Evolutionary conservation across 2,113 vertebrate genomes (phyloP).

Genomic region (Meriones unguiculatus): DNA sequence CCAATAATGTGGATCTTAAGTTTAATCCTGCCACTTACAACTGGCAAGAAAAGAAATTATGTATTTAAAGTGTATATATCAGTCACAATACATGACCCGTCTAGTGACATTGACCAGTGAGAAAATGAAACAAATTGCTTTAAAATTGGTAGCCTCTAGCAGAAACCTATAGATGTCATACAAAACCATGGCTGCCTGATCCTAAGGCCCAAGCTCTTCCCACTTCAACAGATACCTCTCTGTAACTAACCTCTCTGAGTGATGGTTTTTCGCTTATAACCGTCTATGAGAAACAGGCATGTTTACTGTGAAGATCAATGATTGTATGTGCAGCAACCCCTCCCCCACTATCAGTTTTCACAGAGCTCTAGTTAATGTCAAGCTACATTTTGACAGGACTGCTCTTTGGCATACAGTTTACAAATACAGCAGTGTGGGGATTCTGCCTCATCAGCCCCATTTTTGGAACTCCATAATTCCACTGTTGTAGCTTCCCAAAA

Average conservation of each 20-base stretch:
- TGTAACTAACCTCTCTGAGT: not conserved
- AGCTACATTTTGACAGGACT: not conserved
- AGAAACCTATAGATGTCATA: not conserved
- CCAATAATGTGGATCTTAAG: not conserved
- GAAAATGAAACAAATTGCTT: conserved; percentile 45
- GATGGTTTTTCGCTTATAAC: not conserved
- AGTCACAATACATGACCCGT: not conserved
- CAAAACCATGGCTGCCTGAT: not conserved
- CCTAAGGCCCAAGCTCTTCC: not conserved
- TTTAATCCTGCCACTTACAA: not conserved
- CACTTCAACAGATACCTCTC: not conserved
- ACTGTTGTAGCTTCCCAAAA: not conserved
- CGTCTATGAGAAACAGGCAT: not conserved
- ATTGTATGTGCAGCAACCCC: not conserved
- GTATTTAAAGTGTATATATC: not conserved
- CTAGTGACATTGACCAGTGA: conserved; percentile 27
- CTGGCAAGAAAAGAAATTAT: conserved; percentile 21
- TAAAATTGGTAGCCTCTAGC: conserved; percentile 3
- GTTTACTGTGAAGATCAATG: not conserved
- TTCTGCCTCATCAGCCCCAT: not conserved
- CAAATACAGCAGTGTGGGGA: not conserved
- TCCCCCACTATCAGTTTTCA: not conserved
- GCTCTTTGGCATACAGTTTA: not conserved
- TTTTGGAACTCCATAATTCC: not conserved
- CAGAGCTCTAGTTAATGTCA: not conserved